Evolutionary conservation across 2,888 invertebrate species (phyloP), one percentile per base, ranked within the genome.

Genomic region (Microdon myrmicae): DNA sequence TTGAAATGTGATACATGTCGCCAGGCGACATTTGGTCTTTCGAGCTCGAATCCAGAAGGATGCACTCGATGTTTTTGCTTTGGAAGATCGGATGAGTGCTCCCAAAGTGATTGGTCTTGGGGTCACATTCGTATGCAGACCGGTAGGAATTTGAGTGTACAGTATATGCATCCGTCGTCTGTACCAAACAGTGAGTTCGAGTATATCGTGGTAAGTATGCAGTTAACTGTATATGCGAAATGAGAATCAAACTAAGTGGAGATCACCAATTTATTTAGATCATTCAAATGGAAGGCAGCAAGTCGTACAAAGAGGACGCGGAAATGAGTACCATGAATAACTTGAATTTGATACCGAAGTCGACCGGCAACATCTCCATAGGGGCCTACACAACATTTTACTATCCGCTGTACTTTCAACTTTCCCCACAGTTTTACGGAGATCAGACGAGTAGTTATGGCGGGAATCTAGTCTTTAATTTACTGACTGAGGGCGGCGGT

Each of bases 31-130:
- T 98, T 97, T 78, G 94, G 95, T 0, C 80, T 98, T 14, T 86
- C 90, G 0, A 80, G 79, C 0, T 84, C 86, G 31, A 94, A 92
- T 78, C 87, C 90, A 0, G 85, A 86, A 44, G 98, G 98, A 4
- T 99, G 98, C 78, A 94, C 94, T 0, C 87, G 90, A 55, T 99
- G 98, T 79, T 98, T 96, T 83, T 99, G 98, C 81, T 99, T 97
- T 80, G 93, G 91, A 0, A 85, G 94, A 71, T 89, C 90, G 37
- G 83, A 86, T 3, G 84, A 84, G 44, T 98, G 97, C 78, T 82
- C 84, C 22, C 92, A 94, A 78, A 90, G 94, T 1, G 85, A 86
- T 16, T 86, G 91, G 58, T 87, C 90, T 1, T 92, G 96, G 87
- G 90, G 90, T 6, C 90, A 92, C 76, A 85, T 91, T 26, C 84